Percentiles rank a stretch among this genome's conserved stretches.
Evolutionary conservation across 2,113 vertebrate species (phyloP).

Genomic region (Andinoacara biseriatus): DNA sequence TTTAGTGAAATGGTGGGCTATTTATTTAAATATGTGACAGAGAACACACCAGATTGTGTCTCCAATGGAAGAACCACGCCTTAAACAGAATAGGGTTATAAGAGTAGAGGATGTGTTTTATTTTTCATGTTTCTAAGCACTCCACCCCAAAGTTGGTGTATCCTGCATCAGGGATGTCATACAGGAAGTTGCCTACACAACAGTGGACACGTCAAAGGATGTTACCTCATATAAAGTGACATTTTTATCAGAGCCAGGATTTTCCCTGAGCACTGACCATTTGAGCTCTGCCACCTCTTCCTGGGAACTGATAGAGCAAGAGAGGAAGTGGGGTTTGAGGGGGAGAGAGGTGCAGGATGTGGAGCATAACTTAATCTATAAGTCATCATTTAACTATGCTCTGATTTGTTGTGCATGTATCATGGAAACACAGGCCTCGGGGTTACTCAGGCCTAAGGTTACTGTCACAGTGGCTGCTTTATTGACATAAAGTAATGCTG

Average conservation of each 20-base stretch:
- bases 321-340: constrained; percentile 40
- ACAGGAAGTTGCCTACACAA: constrained; percentile 34
- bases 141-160: not conserved
- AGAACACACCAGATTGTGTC: not conserved
- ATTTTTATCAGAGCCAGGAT: constrained; percentile 21
- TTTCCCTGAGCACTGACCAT: constrained; percentile 40
- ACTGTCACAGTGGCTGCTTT: constrained; percentile 17
- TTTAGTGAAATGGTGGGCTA: not conserved
- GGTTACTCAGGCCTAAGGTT: constrained; percentile 26
- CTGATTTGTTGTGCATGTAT: constrained; percentile 33
- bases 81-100: not conserved
- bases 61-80: not conserved
- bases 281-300: constrained; percentile 12
- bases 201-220: constrained; percentile 40
- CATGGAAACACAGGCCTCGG: constrained; percentile 27
- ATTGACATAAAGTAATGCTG: constrained; percentile 33
- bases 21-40: not conserved
- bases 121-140: not conserved
- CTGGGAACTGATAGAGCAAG: constrained; percentile 50
- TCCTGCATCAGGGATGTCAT: constrained; percentile 9
- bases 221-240: constrained; percentile 57
- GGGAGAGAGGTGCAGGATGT: not conserved
- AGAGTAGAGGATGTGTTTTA: not conserved
- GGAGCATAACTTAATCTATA: constrained; percentile 40
- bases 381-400: constrained; percentile 38